Evolutionary conservation across 2,113 vertebrate genomes (phyloP).

Genomic region (Urocitellus parryii): DNA sequence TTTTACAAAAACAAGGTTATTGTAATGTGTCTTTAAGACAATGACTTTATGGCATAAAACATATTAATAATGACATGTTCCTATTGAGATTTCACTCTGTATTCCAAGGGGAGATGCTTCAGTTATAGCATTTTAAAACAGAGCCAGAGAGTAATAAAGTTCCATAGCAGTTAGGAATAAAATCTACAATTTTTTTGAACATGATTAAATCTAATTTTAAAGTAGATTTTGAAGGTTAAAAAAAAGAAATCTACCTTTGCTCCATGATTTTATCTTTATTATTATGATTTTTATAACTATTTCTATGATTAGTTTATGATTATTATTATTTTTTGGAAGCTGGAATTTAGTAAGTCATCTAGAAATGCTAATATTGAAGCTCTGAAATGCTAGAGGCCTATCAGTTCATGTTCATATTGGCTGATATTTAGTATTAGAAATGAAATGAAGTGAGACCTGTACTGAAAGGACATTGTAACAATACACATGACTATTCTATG

Average conservation of each 20-base stretch:
- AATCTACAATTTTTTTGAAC: neutral
- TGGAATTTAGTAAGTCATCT: neutral
- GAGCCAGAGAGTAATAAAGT: slow-evolving; percentile 3
- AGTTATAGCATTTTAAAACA: slow-evolving; percentile 49
- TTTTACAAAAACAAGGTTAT: slow-evolving; percentile 55
- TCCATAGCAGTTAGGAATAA: neutral
- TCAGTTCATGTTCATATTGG: neutral
- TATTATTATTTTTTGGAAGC: neutral
- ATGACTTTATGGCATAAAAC: neutral
- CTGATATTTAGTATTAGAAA: neutral
- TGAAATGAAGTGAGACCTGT: neutral
- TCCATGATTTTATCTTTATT: slow-evolving; percentile 15
- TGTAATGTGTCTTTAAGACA: slow-evolving; percentile 31
- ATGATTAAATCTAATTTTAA: slow-evolving; percentile 37
- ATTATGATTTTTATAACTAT: neutral
- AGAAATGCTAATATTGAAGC: neutral
- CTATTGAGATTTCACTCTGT: neutral
- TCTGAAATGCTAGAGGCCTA: slow-evolving; percentile 3
- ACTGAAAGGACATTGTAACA: neutral
- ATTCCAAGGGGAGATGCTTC: neutral
- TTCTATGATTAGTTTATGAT: neutral
- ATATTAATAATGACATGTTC: neutral
- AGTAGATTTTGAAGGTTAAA: neutral
- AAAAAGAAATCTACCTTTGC: neutral
- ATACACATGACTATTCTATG: neutral